Conservation (phyloP, 1,140 invertebrate genomes). For the Triops longicaudatus region DNA sequence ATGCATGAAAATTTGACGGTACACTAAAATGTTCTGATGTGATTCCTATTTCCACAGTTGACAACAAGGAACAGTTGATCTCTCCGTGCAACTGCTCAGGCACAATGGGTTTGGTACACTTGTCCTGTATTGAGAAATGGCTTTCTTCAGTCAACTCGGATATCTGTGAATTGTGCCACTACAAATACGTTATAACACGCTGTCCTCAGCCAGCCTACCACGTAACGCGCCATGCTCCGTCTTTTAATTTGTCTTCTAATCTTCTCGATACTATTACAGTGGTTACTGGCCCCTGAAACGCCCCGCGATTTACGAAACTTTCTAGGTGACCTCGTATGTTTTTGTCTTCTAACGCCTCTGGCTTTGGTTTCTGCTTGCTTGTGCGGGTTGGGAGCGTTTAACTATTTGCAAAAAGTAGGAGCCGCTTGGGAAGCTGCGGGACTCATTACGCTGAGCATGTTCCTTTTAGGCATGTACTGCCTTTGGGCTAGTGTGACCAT, state of each 20-base stretch:
- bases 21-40: too few species aligned
- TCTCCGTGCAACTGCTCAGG: constrained; percentile 56
- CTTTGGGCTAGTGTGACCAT: constrained; percentile 34
- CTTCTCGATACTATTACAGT: constrained; percentile 35
- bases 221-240: constrained; percentile 33
- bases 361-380: constrained; percentile 45
- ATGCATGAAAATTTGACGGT: too few species aligned
- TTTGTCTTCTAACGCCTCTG: constrained; percentile 47
- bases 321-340: constrained; percentile 44
- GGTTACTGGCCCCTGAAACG: constrained; percentile 39
- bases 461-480: constrained; percentile 35
- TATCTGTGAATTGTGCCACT: constrained; percentile 51
- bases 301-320: constrained; percentile 39
- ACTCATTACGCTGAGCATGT: constrained; percentile 36
- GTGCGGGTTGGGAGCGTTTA: constrained; percentile 43
- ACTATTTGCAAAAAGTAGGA: constrained; percentile 38
- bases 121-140: constrained; percentile 58
- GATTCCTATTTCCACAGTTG: constrained; percentile 29
- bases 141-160: constrained; percentile 47
- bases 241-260: constrained; percentile 13
- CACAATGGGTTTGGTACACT: constrained; percentile 55
- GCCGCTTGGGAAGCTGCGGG: constrained; percentile 44
- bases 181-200: constrained; percentile 37
- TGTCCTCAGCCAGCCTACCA: constrained; percentile 38
- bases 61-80: constrained; percentile 43